phyloP scores from a whole-genome alignment of 2,797 vertebrate species.

The Astyanax mexicanus region DNA sequence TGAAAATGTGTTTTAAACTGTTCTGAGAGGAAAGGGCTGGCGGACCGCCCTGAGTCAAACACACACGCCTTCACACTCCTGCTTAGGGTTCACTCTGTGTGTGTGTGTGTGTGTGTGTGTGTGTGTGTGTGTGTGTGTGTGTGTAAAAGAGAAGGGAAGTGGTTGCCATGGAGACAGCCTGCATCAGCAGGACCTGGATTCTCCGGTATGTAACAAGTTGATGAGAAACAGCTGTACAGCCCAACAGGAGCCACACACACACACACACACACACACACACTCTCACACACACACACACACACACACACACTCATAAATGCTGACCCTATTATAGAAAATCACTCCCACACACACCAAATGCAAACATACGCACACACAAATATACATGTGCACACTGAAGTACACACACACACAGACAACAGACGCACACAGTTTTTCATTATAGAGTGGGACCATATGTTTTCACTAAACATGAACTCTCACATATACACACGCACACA shows the following conservation, averaged over 20 bases:
- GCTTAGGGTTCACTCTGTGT: background rate
- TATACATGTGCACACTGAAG: background rate
- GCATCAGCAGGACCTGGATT: slow-evolving; percentile 58
- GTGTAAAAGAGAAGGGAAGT: background rate
- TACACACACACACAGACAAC: slow-evolving; percentile 13
- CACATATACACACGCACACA: background rate
- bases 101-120: slow-evolving; percentile 20
- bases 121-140: slow-evolving; percentile 13
- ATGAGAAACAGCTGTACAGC: slow-evolving; percentile 75
- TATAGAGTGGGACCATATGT: too few species aligned
- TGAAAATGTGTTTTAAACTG: too few species aligned
- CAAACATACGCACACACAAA: slow-evolving; percentile 16
- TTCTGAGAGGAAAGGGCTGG: background rate
- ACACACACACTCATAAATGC: background rate
- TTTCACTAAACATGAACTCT: background rate
- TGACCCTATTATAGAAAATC: too few species aligned
- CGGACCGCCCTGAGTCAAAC: too few species aligned
- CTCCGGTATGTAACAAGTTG: slow-evolving; percentile 66
- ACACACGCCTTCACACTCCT: too few species aligned
- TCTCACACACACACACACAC: slow-evolving; percentile 1
- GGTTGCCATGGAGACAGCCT: slow-evolving; percentile 48
- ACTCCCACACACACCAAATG: background rate
- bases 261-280: background rate
- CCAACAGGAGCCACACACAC: slow-evolving; percentile 38
- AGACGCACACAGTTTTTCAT: background rate